These are phyloP conservation scores for Nothoprocta pentlandii DNA, from an alignment of 2,113 vertebrate species.

Conservation along the genomic window DNA sequence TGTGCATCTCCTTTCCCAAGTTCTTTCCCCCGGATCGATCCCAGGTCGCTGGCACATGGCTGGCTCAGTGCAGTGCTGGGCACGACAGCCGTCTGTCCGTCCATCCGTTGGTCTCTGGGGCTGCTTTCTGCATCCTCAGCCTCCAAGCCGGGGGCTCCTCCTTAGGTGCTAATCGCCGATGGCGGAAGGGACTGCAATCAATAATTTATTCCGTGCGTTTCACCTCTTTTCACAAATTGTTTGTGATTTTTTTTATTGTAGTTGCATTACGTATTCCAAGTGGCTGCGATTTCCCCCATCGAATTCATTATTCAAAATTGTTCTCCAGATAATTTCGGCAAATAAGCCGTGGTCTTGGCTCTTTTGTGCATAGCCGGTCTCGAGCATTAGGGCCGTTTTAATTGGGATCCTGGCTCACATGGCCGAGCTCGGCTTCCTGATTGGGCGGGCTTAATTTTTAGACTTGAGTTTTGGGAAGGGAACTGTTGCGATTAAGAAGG, in stretches of 20 bases:
- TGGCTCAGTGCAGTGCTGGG: conserved; percentile 49
- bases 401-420: conserved; percentile 47
- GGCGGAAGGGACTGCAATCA: not conserved
- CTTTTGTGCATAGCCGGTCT: conserved; percentile 28
- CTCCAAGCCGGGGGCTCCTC: not conserved
- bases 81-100: conserved; percentile 44
- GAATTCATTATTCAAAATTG: conserved; percentile 60
- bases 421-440: not conserved
- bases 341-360: conserved; percentile 39
- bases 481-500: conserved; percentile 32
- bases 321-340: conserved; percentile 65
- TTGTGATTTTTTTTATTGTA: not conserved
- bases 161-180: not conserved
- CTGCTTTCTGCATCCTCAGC: not conserved
- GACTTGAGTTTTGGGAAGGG: not conserved
- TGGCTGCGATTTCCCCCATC: conserved; percentile 8
- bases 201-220: not conserved
- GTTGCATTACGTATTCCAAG: conserved; percentile 46
- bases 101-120: not conserved
- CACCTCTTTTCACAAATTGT: conserved; percentile 2
- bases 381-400: conserved; percentile 39
- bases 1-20: not conserved
- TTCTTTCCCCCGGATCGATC: not conserved
- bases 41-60: not conserved
- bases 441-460: conserved; percentile 44